A percentile compares a stretch with the other conserved stretches of the same genome.
Evolutionary conservation across 2,888 invertebrate genomes (phyloP).

Genomic region (Rotaria macrura): DNA sequence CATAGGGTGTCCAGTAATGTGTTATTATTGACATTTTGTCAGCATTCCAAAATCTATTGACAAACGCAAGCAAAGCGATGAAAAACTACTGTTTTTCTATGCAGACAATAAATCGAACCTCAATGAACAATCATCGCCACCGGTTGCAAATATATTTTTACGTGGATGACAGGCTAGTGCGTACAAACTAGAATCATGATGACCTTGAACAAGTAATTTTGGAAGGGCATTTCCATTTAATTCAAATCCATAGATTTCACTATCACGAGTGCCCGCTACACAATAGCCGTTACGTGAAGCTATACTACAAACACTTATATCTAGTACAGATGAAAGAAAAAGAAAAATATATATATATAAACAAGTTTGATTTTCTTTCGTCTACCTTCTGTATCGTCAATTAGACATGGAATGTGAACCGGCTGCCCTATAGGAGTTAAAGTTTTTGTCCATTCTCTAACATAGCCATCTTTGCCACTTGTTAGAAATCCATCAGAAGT

Average conservation of each 20-base stretch:
- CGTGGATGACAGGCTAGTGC: conserved; percentile 47
- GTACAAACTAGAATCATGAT: conserved; percentile 50
- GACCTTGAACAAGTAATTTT: conserved; percentile 34
- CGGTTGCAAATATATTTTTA: conserved; percentile 48
- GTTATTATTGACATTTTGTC: background rate
- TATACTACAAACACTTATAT: background rate
- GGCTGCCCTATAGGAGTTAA: conserved; percentile 38
- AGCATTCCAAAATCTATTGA: background rate
- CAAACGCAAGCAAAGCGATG: too few species aligned
- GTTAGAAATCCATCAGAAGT: conserved; percentile 45
- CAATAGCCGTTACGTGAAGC: background rate
- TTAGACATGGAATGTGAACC: background rate
- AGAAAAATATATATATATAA: too few species aligned
- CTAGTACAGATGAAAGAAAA: background rate
- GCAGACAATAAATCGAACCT: too few species aligned
- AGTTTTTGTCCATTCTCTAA: conserved; percentile 46
- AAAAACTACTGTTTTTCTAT: too few species aligned
- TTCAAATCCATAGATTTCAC: conserved; percentile 45
- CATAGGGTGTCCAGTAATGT: background rate
- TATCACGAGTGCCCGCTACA: conserved; percentile 40
- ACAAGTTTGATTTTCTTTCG: too few species aligned
- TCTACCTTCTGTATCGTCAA: background rate
- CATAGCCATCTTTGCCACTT: conserved; percentile 48
- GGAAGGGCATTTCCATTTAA: conserved; percentile 35
- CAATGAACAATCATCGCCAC: conserved; percentile 41